Conservation (phyloP, 2,888 invertebrate species). For the Branchinecta sandiegonensis region DNA sequence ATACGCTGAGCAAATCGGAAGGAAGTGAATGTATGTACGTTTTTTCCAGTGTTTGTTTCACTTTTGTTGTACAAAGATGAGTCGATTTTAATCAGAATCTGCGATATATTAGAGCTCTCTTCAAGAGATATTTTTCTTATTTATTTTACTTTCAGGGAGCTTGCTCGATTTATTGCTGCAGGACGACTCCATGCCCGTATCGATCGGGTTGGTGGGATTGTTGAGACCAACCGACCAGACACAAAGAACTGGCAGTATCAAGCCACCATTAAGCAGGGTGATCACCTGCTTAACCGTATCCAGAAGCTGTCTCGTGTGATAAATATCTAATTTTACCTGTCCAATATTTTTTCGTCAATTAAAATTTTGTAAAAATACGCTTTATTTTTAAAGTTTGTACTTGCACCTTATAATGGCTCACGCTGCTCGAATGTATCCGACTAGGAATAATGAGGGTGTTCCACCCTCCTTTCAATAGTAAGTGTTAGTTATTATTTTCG, state of each 20-base stretch:
- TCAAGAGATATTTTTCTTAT: not conserved
- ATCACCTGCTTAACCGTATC: conserved; percentile 87
- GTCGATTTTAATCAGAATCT: not conserved
- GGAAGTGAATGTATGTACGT: too few species aligned
- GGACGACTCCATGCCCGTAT: conserved; percentile 94
- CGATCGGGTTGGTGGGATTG: conserved; percentile 87
- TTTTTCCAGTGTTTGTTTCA: too few species aligned
- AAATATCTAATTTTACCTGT: conserved; percentile 55
- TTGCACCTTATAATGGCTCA: too few species aligned
- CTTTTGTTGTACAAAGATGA: too few species aligned
- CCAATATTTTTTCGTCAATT: conserved; percentile 3
- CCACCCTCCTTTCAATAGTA: too few species aligned
- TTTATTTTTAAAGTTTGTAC: too few species aligned
- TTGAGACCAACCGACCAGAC: conserved; percentile 86
- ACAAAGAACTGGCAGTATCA: conserved; percentile 86
- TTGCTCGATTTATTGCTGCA: conserved; percentile 86
- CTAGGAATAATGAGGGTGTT: too few species aligned
- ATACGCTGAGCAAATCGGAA: too few species aligned
- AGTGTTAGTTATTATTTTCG: too few species aligned
- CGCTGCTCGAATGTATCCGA: too few species aligned
- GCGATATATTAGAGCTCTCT: not conserved
- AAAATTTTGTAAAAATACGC: not conserved
- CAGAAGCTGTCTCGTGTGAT: conserved; percentile 98
- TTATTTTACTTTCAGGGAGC: conserved; percentile 41
- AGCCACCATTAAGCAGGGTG: conserved; percentile 95